Conservation (phyloP, 2,113 vertebrate species). For the Petrocephalus zakoni region DNA sequence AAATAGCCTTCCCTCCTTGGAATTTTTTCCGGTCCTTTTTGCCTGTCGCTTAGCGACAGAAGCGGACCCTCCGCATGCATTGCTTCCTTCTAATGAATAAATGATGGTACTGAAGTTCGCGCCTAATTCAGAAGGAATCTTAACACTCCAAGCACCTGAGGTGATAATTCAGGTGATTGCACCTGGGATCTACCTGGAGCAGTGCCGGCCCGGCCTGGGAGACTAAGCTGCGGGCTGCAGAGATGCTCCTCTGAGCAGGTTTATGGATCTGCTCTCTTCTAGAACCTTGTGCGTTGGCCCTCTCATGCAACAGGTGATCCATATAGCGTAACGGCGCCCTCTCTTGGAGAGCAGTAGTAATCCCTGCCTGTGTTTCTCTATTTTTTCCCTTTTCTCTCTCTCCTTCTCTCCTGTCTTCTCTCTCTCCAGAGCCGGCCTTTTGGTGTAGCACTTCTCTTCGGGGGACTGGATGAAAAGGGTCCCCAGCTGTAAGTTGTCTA, state of each 20-base stretch:
- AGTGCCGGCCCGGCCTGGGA: not conserved
- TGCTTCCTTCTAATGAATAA: not conserved
- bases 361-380: not conserved
- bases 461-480: slow-evolving; percentile 95
- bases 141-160: not conserved
- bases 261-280: not conserved
- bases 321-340: not conserved
- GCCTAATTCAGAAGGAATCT: not conserved
- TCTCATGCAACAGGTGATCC: not conserved
- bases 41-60: not conserved
- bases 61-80: not conserved
- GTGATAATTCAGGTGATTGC: not conserved
- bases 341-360: not conserved
- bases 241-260: not conserved
- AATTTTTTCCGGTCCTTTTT: not conserved
- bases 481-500: slow-evolving; percentile 81
- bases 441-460: slow-evolving; percentile 90
- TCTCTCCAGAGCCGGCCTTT: slow-evolving; percentile 85
- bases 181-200: too few relatives aligned
- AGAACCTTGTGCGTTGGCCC: not conserved
- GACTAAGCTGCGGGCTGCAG: not conserved
- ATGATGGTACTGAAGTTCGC: not conserved
- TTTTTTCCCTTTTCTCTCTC: not conserved
- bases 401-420: not conserved
- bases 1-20: not conserved